These are phyloP conservation scores for Clostera curtula DNA, from an alignment of 2,888 invertebrate species.

Conservation along the genomic window DNA sequence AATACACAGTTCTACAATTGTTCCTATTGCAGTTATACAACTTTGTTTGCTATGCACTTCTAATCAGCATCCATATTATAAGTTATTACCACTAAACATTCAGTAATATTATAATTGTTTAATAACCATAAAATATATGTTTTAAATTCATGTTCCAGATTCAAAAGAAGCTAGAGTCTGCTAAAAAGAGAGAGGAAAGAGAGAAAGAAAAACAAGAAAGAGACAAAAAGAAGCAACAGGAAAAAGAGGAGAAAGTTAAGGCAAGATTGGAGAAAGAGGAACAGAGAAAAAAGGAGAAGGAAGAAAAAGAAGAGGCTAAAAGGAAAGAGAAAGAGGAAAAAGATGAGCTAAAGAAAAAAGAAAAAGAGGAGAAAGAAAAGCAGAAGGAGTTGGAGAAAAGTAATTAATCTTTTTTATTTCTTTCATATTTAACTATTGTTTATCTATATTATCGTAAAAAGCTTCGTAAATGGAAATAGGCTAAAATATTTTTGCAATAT, in stretches of 20 bases:
- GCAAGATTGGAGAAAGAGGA: constrained; percentile 61
- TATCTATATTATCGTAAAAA: too few species aligned
- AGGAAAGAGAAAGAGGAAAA: constrained; percentile 67
- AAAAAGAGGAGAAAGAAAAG: constrained; percentile 70
- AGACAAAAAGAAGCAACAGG: constrained; percentile 56
- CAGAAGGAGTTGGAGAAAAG: constrained; percentile 74
- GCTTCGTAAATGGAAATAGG: too few species aligned
- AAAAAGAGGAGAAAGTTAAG: constrained; percentile 65
- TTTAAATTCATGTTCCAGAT: too few species aligned
- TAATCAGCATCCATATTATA: too few species aligned
- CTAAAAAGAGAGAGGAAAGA: constrained; percentile 73
- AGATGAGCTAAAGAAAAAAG: constrained; percentile 67
- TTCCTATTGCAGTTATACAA: too few species aligned
- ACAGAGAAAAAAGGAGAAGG: constrained; percentile 48
- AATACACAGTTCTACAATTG: too few species aligned
- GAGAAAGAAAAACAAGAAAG: constrained; percentile 64
- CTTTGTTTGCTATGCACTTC: too few species aligned
- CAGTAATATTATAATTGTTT: too few species aligned
- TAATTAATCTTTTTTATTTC: constrained; percentile 20
- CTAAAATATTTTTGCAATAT: too few species aligned
- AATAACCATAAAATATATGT: too few species aligned
- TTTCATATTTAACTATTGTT: too few species aligned
- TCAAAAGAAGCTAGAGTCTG: constrained; percentile 73
- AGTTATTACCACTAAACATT: too few species aligned
- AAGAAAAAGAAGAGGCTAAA: constrained; percentile 63